Base-by-base conservation (phyloP, 2,113 vertebrate genomes). In the Murina feae region DNA sequence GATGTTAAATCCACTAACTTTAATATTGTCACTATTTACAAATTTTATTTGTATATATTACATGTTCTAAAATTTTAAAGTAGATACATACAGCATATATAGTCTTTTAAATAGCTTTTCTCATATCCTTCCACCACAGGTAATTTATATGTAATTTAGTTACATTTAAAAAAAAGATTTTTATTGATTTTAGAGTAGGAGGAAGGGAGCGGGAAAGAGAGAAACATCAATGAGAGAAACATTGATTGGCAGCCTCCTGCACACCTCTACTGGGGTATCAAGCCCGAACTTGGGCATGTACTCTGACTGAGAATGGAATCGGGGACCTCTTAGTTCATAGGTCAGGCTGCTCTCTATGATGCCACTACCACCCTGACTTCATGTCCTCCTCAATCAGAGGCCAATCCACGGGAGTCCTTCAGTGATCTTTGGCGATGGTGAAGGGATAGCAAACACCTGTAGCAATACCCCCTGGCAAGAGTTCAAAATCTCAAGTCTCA, bases 51-150 rank as follows among this genome's bases (percentile, higher is more conserved):
- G 55, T 74, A 10, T 82, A 78, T 18, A 23, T 51, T 85, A 25
- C 85, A 3, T 66, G 85, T 25, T 72, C 65, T 58, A 88, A 93
- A 91, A n/a, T 53, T 53, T 75, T 93, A 53, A 87, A 91, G 63
- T 32, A 88, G 17, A 3, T 10, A 53, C 4, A 12, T 9, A 71
- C 4, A 28, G 21, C 23, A 60, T 42, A 44, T 66, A 39, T 74
- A 6, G 51, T 81, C 35, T 93, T 92, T 84, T 75, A 28, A 90
- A 6, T 74, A 84, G 83, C 12, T 51, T 72, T 69, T 44, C 13
- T 9, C 20, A 53, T 39, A 13, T 85, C 55, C 39, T 72, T 79
- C 32, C 44, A 80, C 25, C 42, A 44, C 65, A 63, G 58, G 20
- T 68, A 47, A 63, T 28, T 49, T 37, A 18, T 23, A 35, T 72